These are phyloP conservation scores for Lagorchestes hirsutus DNA, from an alignment of 2,797 vertebrate species.

Conservation along the genomic window DNA sequence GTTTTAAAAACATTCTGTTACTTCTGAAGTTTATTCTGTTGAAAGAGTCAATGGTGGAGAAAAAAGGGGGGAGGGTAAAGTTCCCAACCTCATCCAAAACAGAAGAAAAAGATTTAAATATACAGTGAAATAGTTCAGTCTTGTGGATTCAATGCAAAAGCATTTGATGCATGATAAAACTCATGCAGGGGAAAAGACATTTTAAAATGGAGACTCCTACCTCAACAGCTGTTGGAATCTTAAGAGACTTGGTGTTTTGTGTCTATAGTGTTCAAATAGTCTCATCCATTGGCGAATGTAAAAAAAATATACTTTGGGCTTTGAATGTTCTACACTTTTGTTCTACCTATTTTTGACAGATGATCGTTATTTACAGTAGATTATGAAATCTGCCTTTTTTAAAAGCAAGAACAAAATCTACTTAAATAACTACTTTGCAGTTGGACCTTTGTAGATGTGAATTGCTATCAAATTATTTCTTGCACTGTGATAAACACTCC, in stretches of 20 bases:
- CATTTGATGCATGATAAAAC: conserved; percentile 61
- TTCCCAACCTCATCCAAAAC: conserved; percentile 27
- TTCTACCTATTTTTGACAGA: conserved; percentile 60
- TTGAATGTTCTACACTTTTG: conserved; percentile 61
- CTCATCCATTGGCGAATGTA: conserved; percentile 67
- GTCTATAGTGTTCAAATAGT: conserved; percentile 66
- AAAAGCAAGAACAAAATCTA: conserved; percentile 61
- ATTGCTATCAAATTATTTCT: conserved; percentile 52
- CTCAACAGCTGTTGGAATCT: conserved; percentile 75
- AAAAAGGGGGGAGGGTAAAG: neutral
- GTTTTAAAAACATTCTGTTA: conserved; percentile 52
- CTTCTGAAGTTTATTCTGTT: conserved; percentile 55
- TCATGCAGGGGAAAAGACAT: conserved; percentile 68
- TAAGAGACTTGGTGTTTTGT: conserved; percentile 61
- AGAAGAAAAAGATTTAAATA: conserved; percentile 56
- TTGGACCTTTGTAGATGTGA: conserved; percentile 65
- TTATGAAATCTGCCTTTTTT: conserved; percentile 58
- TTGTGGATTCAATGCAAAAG: conserved; percentile 70
- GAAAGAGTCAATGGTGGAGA: conserved; percentile 40
- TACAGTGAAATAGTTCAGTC: conserved; percentile 59
- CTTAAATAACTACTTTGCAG: conserved; percentile 46
- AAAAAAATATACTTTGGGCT: conserved; percentile 55
- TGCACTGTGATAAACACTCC: conserved; percentile 58
- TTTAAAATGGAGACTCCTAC: conserved; percentile 78
- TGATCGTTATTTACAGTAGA: conserved; percentile 55